Conservation (phyloP, 2,113 vertebrate species). For the Amphilophus citrinellus region DNA sequence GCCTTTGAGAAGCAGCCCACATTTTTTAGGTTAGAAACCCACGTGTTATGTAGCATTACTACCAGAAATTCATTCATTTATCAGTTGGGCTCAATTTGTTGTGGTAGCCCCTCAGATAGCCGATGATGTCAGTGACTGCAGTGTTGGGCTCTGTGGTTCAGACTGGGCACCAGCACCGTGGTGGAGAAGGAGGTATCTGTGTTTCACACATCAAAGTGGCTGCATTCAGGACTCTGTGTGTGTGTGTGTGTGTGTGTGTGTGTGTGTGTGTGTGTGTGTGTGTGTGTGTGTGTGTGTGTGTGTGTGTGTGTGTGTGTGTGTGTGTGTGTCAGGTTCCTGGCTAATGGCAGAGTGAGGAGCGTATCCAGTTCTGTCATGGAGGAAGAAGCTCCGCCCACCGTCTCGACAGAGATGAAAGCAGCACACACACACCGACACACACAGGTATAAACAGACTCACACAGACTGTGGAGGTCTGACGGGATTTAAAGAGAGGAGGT, state of each 20-base stretch:
- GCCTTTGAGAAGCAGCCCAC: too few species aligned
- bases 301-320: neutral
- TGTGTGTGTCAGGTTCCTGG: conserved; percentile 58
- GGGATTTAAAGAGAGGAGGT: neutral
- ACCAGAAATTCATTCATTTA: too few species aligned
- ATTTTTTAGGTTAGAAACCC: too few species aligned
- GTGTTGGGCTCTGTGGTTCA: neutral
- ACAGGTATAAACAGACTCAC: conserved; percentile 33
- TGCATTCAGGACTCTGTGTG: neutral
- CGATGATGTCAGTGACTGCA: neutral
- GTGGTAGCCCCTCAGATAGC: too few species aligned
- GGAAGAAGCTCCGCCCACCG: conserved; percentile 58
- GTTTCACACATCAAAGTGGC: neutral
- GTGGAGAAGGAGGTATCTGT: neutral
- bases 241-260: too few species aligned
- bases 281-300: too few species aligned
- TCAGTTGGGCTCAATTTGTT: too few species aligned
- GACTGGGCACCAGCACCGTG: neutral
- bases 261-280: too few species aligned
- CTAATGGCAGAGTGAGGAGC: conserved; percentile 65
- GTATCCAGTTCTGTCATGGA: conserved; percentile 63
- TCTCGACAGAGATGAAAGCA: conserved; percentile 48
- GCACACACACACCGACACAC: conserved; percentile 40
- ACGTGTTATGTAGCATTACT: too few species aligned
- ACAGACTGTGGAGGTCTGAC: neutral